phyloP scores from a whole-genome alignment of 2,113 vertebrate species.

The Notothenia coriiceps region DNA sequence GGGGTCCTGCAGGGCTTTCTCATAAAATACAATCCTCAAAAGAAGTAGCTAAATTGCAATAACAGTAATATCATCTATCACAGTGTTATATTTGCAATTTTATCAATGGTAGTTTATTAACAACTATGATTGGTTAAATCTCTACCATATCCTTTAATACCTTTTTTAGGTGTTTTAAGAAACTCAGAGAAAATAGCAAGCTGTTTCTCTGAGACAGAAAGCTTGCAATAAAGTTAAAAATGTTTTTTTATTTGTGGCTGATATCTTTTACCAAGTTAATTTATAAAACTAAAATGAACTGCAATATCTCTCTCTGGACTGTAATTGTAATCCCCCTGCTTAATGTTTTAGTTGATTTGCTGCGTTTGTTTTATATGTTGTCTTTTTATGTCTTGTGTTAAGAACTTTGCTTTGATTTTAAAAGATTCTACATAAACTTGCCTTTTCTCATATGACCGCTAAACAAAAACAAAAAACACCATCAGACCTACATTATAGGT shows the following conservation, averaged over 20 bases:
- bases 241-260: background rate
- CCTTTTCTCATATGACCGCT: too few species aligned
- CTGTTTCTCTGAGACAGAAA: background rate
- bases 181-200: background rate
- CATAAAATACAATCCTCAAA: background rate
- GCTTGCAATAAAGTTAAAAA: background rate
- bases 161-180: background rate
- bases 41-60: background rate
- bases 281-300: background rate
- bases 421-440: background rate
- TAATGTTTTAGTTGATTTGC: background rate
- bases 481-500: background rate
- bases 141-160: background rate
- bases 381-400: background rate
- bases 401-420: background rate
- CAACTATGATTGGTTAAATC: background rate
- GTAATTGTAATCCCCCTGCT: background rate
- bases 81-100: background rate
- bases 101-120: background rate
- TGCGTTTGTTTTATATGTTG: background rate
- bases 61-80: background rate
- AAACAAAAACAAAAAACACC: background rate
- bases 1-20: background rate
- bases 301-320: background rate
- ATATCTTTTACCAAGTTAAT: background rate